Evolutionary conservation across 92 coral and sea anemone species (phyloP).

Genomic region (Epizoanthus illoricatus): DNA sequence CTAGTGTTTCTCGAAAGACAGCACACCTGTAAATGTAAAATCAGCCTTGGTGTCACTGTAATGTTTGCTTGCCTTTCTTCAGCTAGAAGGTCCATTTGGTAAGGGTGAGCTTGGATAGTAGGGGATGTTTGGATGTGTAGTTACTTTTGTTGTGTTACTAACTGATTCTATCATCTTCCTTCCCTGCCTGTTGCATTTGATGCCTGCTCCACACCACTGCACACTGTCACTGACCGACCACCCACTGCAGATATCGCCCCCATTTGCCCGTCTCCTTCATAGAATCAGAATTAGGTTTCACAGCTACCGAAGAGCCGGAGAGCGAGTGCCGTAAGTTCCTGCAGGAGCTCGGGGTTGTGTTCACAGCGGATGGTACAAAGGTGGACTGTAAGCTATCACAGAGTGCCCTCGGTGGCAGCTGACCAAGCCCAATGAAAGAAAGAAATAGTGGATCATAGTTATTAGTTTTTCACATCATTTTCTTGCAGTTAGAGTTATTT

Average conservation of each 20-base stretch:
- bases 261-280: slow-evolving; percentile 95
- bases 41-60: too few relatives aligned
- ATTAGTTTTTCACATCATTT: not conserved
- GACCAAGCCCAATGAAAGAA: slow-evolving; percentile 33
- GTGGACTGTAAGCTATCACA: slow-evolving; percentile 95
- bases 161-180: slow-evolving; percentile 20
- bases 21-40: too few relatives aligned
- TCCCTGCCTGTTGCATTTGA: slow-evolving; percentile 29
- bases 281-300: slow-evolving; percentile 99
- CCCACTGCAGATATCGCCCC: slow-evolving; percentile 92
- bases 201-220: slow-evolving; percentile 21
- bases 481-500: not conserved
- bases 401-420: slow-evolving; percentile 64
- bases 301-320: slow-evolving; percentile 70
- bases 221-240: slow-evolving; percentile 33
- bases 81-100: not conserved
- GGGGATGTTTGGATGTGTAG: not conserved
- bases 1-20: too few relatives aligned
- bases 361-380: slow-evolving; percentile 85
- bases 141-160: slow-evolving; percentile 11
- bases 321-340: slow-evolving; percentile 88
- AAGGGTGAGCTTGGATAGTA: not conserved
- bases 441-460: not conserved
- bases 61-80: too few relatives aligned
- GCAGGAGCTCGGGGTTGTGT: slow-evolving; percentile 77